Evolutionary conservation across 2,113 vertebrate genomes (phyloP).

Genomic region (Ascaphus truei): DNA sequence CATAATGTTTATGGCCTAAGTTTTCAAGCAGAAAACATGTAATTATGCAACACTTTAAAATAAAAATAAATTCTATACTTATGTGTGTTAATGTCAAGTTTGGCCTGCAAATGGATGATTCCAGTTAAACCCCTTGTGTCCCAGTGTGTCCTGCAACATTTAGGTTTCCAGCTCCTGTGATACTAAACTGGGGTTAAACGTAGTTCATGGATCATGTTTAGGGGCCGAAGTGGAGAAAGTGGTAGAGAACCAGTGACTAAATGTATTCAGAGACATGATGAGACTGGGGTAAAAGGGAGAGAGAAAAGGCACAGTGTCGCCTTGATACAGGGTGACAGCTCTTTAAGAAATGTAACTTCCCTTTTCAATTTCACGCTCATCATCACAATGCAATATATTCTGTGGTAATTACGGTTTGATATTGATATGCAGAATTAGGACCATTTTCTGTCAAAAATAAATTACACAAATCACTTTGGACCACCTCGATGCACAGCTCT

Average conservation of each 20-base stretch:
- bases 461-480: background rate
- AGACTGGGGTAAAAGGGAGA: background rate
- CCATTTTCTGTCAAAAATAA: conserved; percentile 8
- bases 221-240: too few relatives aligned
- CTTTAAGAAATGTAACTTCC: conserved; percentile 14
- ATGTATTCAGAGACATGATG: too few relatives aligned
- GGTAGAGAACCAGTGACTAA: too few relatives aligned
- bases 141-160: too few relatives aligned
- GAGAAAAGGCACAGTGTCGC: background rate
- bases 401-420: conserved; percentile 1
- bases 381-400: background rate
- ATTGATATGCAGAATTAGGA: conserved; percentile 12
- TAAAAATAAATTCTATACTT: background rate
- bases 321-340: conserved; percentile 15
- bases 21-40: background rate
- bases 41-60: background rate
- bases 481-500: background rate
- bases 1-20: background rate
- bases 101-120: too few relatives aligned
- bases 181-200: too few relatives aligned
- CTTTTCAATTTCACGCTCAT: conserved; percentile 28
- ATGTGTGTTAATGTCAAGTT: background rate
- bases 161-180: too few relatives aligned
- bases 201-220: too few relatives aligned
- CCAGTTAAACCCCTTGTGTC: too few relatives aligned